Evolutionary conservation across 2,797 vertebrate species (phyloP).

Genomic region (Microctenopoma lineatum): DNA sequence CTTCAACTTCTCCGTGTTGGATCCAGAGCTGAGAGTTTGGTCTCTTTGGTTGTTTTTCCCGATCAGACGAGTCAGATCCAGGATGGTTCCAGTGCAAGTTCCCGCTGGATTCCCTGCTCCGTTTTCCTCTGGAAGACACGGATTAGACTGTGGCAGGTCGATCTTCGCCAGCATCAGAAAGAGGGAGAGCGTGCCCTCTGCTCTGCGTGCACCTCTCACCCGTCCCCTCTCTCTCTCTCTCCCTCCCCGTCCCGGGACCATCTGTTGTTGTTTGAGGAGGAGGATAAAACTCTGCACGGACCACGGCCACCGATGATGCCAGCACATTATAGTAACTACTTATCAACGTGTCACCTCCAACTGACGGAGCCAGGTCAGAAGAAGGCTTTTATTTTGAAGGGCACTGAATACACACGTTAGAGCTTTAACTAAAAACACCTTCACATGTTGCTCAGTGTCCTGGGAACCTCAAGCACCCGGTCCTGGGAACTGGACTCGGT

Average conservation of each 20-base stretch:
- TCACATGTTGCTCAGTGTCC: slow-evolving; percentile 22
- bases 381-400: no score
- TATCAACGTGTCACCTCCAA: no score
- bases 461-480: background rate
- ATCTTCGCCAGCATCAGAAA: slow-evolving; percentile 48
- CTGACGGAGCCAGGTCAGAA: no score
- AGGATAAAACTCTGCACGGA: slow-evolving; percentile 40
- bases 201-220: slow-evolving; percentile 22
- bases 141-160: slow-evolving; percentile 48
- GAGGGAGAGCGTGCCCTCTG: slow-evolving; percentile 19
- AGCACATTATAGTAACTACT: slow-evolving; percentile 5
- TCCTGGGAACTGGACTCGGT: slow-evolving; percentile 12
- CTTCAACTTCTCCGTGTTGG: background rate
- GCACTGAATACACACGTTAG: no score
- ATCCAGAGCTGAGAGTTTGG: accelerated
- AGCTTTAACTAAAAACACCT: no score
- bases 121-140: slow-evolving; percentile 10
- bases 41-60: background rate
- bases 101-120: background rate
- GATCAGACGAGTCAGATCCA: slow-evolving; percentile 14
- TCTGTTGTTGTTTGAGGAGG: slow-evolving; percentile 67
- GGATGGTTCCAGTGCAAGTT: background rate
- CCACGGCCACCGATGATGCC: slow-evolving; percentile 41
- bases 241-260: slow-evolving; percentile 59
- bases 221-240: slow-evolving; percentile 13